Percentiles rank a stretch among this genome's conserved stretches.
Evolutionary conservation across 1,140 invertebrate genomes (phyloP).

Genomic region (Manduca sexta): DNA sequence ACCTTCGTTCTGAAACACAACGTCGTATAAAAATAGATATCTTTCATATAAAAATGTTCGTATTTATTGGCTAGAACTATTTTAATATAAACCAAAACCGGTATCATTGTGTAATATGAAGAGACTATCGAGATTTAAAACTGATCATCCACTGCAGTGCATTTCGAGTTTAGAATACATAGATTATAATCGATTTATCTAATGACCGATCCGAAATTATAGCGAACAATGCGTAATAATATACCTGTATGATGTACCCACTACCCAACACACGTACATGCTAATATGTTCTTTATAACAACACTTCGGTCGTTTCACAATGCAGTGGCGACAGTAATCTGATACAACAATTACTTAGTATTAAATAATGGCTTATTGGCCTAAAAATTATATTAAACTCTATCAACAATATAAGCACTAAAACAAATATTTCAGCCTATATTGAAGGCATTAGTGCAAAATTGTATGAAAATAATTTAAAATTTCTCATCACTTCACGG

Average conservation of each 20-base stretch:
- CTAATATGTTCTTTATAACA: no score
- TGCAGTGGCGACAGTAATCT: not conserved
- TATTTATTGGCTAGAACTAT: not conserved
- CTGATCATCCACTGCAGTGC: not conserved
- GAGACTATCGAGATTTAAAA: not conserved
- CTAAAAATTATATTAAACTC: conserved; percentile 17
- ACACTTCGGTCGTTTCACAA: not conserved
- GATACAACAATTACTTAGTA: no score
- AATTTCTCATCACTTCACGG: no score
- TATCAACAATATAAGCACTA: conserved; percentile 17
- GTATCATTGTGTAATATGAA: conserved; percentile 17
- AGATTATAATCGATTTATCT: no score
- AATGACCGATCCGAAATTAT: no score
- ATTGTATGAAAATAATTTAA: not conserved
- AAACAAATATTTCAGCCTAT: conserved; percentile 8
- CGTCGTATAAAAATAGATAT: conserved; percentile 18
- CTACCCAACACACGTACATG: no score
- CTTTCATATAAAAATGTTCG: conserved; percentile 20
- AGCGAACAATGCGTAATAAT: no score
- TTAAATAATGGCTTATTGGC: conserved; percentile 16
- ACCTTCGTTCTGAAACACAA: conserved; percentile 6
- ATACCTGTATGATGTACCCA: no score
- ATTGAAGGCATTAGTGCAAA: not conserved
- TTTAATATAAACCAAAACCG: not conserved
- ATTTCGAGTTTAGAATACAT: no score